Evolutionary conservation across 1,140 invertebrate genomes (phyloP), one percentile per base, ranked within the genome.

Genomic region (Phymastichus coffea): DNA sequence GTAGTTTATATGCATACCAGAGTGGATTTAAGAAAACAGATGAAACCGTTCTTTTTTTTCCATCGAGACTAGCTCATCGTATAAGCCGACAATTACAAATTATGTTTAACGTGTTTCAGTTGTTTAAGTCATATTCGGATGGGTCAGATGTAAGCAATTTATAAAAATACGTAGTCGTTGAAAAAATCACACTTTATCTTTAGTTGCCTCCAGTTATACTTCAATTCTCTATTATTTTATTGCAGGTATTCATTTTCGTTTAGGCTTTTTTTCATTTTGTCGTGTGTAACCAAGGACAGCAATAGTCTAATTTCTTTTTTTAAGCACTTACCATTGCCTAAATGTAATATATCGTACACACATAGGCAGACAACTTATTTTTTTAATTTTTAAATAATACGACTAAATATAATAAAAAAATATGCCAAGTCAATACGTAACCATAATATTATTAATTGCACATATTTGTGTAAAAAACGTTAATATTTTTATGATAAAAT

Each of bases 91-190:
- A n/a, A n/a, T n/a, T n/a, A n/a, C n/a, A n/a, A n/a, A 55, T 67
- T 66, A 74, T 76, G 64, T 66, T 75, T 76, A 65, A 66, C 67
- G 67, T 77, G 70, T 77, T 78, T 72, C 76, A 78, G 76, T 77
- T 78, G 63, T 73, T 69, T 78, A 78, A 72, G 68, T 79, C 77
- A 35, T 76, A 76, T 73, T 80, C 77, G 73, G 78, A 78, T 72
- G 78, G 73, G 59, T 78, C 71, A 71, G 74, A 79, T 78, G 78
- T 80, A 80, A 80, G 78, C 77, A 77, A 76, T 70, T 73, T 72
- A 73, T 61, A 62, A 57, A n/a, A n/a, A 65, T 70, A 70, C 63
- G 53, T 64, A 70, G 65, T 70, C 60, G 54, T 65, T 67, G 64
- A 59, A 4, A n/a, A n/a, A n/a, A 40, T n/a, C 17, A 61, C 51